Percentiles rank a stretch among this genome's conserved stretches.
Conservation (phyloP, 2,113 vertebrate genomes). For the Seriola dumerili region DNA sequence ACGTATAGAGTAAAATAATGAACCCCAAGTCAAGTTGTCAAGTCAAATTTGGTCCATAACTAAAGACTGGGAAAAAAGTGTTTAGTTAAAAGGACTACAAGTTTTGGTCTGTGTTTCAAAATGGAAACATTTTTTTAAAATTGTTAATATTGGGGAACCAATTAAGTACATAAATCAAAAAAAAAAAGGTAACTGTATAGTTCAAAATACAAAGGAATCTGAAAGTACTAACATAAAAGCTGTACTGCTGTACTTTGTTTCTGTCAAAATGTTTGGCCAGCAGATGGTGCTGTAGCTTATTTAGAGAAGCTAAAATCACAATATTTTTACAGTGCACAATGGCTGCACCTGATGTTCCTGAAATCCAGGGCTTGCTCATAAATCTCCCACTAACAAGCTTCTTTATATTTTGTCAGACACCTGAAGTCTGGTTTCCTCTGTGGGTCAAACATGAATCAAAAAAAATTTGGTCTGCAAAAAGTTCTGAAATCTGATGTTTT, state of each 20-base stretch:
- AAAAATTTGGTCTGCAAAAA: not conserved
- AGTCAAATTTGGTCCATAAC: too few species aligned
- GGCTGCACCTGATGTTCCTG: not conserved
- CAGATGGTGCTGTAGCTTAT: constrained; percentile 56
- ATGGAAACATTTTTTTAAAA: not conserved
- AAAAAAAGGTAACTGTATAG: not conserved
- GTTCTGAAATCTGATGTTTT: not conserved
- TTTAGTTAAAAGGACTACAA: not conserved
- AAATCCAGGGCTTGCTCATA: not conserved
- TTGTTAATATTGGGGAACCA: not conserved
- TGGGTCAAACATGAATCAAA: not conserved
- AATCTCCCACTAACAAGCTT: not conserved
- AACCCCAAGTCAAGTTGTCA: not conserved
- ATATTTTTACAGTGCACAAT: not conserved
- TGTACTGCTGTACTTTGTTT: not conserved
- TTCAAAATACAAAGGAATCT: not conserved
- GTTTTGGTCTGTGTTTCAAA: not conserved
- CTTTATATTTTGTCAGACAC: not conserved
- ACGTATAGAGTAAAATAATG: not conserved
- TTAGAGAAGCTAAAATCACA: constrained; percentile 9
- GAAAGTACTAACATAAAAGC: not conserved
- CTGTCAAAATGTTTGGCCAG: constrained; percentile 35
- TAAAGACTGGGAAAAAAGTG: too few species aligned
- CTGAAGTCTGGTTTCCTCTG: not conserved
- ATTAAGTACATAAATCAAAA: not conserved